These are phyloP conservation scores for Laothoe populi DNA, from an alignment of 2,888 invertebrate species.

Conservation along the genomic window DNA sequence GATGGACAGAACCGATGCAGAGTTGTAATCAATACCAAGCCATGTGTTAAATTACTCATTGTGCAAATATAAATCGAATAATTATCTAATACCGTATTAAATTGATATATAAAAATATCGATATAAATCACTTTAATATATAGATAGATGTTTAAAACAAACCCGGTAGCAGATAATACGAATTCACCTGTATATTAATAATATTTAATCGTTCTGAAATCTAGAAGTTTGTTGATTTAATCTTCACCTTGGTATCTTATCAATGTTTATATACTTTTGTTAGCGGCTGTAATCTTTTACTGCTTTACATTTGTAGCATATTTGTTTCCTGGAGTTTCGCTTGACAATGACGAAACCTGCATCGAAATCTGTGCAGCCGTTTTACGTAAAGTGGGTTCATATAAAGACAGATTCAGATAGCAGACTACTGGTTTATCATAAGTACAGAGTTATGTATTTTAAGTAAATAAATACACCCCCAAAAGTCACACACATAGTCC, in stretches of 20 bases:
- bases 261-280: not conserved
- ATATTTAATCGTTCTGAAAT: constrained; percentile 20
- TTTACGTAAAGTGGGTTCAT: too few relatives aligned
- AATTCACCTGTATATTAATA: not conserved
- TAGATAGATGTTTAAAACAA: not conserved
- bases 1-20: not conserved
- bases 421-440: too few relatives aligned
- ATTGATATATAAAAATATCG: not conserved
- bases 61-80: not conserved
- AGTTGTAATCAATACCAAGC: not conserved
- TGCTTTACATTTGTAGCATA: too few relatives aligned
- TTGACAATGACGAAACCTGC: too few relatives aligned
- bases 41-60: not conserved
- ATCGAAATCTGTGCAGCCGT: too few relatives aligned
- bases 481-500: too few relatives aligned
- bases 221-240: not conserved
- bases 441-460: too few relatives aligned
- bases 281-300: too few relatives aligned
- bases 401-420: too few relatives aligned
- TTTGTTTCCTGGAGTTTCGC: too few relatives aligned
- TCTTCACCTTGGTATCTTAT: constrained; percentile 3
- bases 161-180: not conserved
- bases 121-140: not conserved
- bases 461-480: too few relatives aligned
- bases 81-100: not conserved